Evolutionary conservation across 37 sponge, comb jelly and placozoan genomes (phyloP).

Genomic region (Spongilla lacustris): DNA sequence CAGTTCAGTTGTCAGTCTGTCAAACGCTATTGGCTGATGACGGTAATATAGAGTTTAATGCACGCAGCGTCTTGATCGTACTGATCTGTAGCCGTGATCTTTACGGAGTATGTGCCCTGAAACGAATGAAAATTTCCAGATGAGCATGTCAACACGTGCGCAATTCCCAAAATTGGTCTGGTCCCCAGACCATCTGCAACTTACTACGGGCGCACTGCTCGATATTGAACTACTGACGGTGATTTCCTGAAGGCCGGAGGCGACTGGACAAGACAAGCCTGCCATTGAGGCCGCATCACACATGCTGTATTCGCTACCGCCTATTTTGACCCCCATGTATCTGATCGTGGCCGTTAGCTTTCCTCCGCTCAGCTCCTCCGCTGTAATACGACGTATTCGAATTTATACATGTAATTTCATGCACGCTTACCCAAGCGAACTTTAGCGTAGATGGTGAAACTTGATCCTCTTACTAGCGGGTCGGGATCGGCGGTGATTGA

Average conservation of each 20-base stretch:
- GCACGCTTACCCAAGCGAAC: not conserved
- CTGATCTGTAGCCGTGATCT: not conserved
- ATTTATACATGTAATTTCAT: not conserved
- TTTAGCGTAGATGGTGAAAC: not conserved
- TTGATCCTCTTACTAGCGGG: conserved; percentile 5
- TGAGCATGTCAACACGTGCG: not conserved
- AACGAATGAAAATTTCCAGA: not conserved
- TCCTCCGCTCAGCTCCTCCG: not conserved
- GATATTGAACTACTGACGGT: not conserved
- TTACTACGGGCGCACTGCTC: not conserved
- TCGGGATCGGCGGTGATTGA: not conserved
- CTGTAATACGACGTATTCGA: not conserved
- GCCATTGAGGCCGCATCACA: not conserved
- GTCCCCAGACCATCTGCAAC: not conserved
- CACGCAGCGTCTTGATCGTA: not conserved
- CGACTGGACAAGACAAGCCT: not conserved
- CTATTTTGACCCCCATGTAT: not conserved
- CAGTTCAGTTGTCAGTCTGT: not conserved
- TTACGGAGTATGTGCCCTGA: not conserved
- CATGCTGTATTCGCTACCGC: not conserved
- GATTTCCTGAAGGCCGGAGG: not conserved
- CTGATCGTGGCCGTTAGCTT: not conserved
- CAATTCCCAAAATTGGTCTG: too few relatives aligned
- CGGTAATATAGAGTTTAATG: not conserved
- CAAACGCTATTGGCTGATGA: not conserved